These are phyloP conservation scores for Drosophila eugracilis DNA, from an alignment of 1,140 invertebrate genomes.

Conservation along the genomic window DNA sequence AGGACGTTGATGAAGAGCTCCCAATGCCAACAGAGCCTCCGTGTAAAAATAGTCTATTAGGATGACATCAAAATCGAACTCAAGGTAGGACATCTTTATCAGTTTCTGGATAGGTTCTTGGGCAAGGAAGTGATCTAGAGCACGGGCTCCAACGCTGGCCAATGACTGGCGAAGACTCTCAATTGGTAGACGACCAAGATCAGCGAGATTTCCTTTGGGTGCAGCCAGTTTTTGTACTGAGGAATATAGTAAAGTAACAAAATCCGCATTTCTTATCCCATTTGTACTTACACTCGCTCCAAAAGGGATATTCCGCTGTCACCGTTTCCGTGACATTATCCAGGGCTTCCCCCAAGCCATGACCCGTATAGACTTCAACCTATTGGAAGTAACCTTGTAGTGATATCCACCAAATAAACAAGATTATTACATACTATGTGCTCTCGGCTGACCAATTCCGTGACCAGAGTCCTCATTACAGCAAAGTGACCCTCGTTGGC, in stretches of 20 bases:
- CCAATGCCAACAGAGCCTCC: conserved; percentile 84
- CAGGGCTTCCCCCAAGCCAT: conserved; percentile 63
- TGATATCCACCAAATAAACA: background rate
- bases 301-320: conserved; percentile 68
- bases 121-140: conserved; percentile 67
- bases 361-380: conserved; percentile 68
- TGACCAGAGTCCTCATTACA: conserved; percentile 75
- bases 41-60: conserved; percentile 85
- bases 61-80: conserved; percentile 85
- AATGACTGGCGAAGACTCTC: conserved; percentile 53
- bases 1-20: conserved; percentile 82
- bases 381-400: background rate
- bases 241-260: too few relatives aligned
- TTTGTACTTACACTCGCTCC: conserved; percentile 64
- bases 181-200: conserved; percentile 39
- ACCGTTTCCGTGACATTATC: conserved; percentile 70
- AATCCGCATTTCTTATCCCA: background rate
- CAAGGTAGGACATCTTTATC: conserved; percentile 38
- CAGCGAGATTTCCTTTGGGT: conserved; percentile 47
- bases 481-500: conserved; percentile 83
- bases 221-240: conserved; percentile 64
- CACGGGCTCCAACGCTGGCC: conserved; percentile 50
- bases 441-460: conserved; percentile 71
- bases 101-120: conserved; percentile 54
- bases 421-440: conserved; percentile 64